These are phyloP conservation scores for Anoura caudifer DNA, from an alignment of 2,113 vertebrate genomes.

Conservation along the genomic window DNA sequence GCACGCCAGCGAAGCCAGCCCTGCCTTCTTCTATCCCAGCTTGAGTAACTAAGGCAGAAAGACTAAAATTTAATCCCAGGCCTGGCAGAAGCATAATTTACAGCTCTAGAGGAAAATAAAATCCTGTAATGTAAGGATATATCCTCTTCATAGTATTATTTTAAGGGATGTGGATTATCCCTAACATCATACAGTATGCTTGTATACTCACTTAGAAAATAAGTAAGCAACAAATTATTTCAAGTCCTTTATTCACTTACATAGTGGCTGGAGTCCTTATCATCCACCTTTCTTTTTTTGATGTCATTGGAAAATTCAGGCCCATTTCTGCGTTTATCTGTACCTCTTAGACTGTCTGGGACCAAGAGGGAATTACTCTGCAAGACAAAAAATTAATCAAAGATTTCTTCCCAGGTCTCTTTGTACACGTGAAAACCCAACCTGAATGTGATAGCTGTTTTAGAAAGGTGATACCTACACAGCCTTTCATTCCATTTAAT, in stretches of 20 bases:
- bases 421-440: constrained; percentile 56
- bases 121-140: background rate
- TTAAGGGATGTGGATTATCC: background rate
- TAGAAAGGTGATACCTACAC: constrained; percentile 44
- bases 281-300: constrained; percentile 90
- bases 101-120: background rate
- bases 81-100: background rate
- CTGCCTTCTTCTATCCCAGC: background rate
- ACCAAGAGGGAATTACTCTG: constrained; percentile 90
- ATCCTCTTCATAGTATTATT: background rate
- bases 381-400: constrained; percentile 74
- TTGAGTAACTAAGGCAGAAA: background rate
- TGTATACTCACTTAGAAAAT: constrained; percentile 41
- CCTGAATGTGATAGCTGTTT: background rate
- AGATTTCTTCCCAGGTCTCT: constrained; percentile 54
- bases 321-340: constrained; percentile 89
- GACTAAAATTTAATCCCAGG: background rate
- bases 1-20: background rate
- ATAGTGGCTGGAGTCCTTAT: constrained; percentile 90
- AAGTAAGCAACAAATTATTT: constrained; percentile 58
- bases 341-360: constrained; percentile 83
- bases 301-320: constrained; percentile 88
- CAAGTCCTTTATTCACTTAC: constrained; percentile 81
- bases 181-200: background rate
- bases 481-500: constrained; percentile 58